A percentile compares a stretch with the other conserved stretches of the same genome.
These are phyloP conservation scores for Myotis daubentonii DNA, from an alignment of 2,797 vertebrate genomes.

Conservation along the genomic window DNA sequence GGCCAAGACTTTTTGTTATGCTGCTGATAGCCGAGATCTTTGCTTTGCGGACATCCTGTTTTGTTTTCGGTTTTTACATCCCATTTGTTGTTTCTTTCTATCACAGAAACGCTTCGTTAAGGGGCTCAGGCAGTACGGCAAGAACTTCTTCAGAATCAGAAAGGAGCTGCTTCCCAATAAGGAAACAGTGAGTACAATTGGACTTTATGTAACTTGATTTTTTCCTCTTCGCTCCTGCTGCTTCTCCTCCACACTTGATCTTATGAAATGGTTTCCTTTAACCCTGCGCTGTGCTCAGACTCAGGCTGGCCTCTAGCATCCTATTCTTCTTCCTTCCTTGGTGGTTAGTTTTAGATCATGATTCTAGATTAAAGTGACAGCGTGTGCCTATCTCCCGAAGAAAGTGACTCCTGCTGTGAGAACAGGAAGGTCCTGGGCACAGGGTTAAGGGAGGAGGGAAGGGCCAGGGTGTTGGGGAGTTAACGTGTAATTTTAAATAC, in stretches of 20 bases:
- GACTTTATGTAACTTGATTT: slow-evolving; percentile 83
- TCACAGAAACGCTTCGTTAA: slow-evolving; percentile 98
- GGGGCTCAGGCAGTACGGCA: slow-evolving; percentile 98
- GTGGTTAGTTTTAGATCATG: neutral
- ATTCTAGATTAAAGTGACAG: slow-evolving; percentile 17
- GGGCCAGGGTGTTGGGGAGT: slow-evolving; percentile 31
- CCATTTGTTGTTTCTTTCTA: slow-evolving; percentile 76
- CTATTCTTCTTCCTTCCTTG: neutral
- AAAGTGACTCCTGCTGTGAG: slow-evolving; percentile 14
- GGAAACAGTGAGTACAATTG: slow-evolving; percentile 93
- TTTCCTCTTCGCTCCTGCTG: slow-evolving; percentile 44
- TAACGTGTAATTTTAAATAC: slow-evolving; percentile 79
- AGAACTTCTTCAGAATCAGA: slow-evolving; percentile 99
- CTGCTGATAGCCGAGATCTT: slow-evolving; percentile 67
- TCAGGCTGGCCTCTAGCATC: neutral
- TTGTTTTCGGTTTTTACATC: slow-evolving; percentile 71
- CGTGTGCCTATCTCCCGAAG: neutral
- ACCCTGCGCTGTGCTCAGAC: slow-evolving; percentile 42
- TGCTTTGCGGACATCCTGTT: slow-evolving; percentile 76
- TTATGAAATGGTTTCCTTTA: slow-evolving; percentile 77
- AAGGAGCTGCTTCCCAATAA: slow-evolving; percentile 99
- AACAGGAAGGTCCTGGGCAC: neutral
- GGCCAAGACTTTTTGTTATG: slow-evolving; percentile 53
- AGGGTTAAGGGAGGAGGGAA: neutral
- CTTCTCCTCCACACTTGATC: slow-evolving; percentile 73